These are phyloP conservation scores for Psammodynastes pulverulentus DNA, from an alignment of 2,113 vertebrate species.

Conservation along the genomic window DNA sequence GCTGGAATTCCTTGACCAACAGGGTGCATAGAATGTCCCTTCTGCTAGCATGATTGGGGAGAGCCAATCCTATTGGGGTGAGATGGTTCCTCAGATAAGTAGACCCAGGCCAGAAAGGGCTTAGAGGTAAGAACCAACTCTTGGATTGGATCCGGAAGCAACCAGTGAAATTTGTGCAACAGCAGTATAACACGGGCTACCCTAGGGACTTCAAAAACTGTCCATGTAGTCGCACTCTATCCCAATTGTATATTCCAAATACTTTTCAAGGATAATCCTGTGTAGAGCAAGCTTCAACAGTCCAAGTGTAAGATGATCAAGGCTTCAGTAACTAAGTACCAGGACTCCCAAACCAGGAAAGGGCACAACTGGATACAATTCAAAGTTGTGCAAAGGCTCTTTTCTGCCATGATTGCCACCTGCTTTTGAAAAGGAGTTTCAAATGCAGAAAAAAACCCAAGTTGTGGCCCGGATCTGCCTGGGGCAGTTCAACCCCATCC, in stretches of 20 bases:
- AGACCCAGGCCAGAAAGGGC: not conserved
- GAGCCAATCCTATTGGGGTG: not conserved
- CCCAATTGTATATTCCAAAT: not conserved
- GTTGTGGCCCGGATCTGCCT: not conserved
- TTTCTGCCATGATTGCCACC: not conserved
- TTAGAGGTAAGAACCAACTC: not conserved
- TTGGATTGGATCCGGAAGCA: not conserved
- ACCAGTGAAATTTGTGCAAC: not conserved
- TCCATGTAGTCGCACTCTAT: not conserved
- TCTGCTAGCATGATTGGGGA: not conserved
- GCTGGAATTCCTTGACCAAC: too few relatives aligned
- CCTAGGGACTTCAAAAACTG: not conserved
- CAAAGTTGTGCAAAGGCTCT: not conserved
- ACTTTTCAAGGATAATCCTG: not conserved
- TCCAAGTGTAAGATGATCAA: too few relatives aligned
- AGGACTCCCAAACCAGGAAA: not conserved
- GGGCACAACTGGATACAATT: not conserved
- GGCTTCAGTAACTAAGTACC: not conserved
- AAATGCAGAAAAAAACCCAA: not conserved
- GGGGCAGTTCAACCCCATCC: not conserved
- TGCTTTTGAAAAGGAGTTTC: not conserved
- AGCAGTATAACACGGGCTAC: not conserved
- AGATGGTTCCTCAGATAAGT: not conserved
- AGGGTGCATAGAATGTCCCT: too few relatives aligned
- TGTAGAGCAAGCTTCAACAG: not conserved